Evolutionary conservation across 2,888 invertebrate genomes (phyloP).

Genomic region (Crepidodera aurea): DNA sequence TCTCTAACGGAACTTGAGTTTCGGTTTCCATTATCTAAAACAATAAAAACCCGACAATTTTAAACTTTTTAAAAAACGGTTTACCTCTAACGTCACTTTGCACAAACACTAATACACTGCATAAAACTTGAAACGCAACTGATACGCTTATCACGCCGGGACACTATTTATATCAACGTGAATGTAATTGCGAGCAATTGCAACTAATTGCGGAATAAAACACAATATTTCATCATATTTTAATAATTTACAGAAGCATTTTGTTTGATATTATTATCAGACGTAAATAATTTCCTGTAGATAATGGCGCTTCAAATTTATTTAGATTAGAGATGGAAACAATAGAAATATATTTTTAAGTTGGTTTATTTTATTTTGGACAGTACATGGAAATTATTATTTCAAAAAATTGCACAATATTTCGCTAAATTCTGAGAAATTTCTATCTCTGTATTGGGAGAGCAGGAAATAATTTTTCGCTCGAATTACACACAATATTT

Average conservation of each 20-base stretch:
- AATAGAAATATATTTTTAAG: no score
- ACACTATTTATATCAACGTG: not conserved
- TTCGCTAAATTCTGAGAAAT: no score
- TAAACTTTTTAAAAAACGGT: not conserved
- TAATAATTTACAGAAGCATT: not conserved
- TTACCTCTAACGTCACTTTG: not conserved
- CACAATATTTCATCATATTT: not conserved
- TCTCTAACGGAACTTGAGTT: not conserved
- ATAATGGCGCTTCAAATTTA: no score
- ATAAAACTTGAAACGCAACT: not conserved
- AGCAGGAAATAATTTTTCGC: no score
- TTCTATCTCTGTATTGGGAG: no score
- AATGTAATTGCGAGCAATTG: not conserved
- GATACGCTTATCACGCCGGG: not conserved
- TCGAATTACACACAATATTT: no score
- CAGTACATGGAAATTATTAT: no score
- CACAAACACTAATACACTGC: not conserved
- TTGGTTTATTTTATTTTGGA: no score
- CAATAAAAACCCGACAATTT: no score
- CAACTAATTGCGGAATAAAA: not conserved
- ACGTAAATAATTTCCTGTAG: not conserved
- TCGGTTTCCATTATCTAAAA: slow-evolving; percentile 13
- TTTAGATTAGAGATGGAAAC: no score
- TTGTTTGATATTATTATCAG: not conserved
- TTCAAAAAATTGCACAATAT: no score